Evolutionary conservation across 2,113 vertebrate species (phyloP).

Genomic region (Cisticola juncidis): DNA sequence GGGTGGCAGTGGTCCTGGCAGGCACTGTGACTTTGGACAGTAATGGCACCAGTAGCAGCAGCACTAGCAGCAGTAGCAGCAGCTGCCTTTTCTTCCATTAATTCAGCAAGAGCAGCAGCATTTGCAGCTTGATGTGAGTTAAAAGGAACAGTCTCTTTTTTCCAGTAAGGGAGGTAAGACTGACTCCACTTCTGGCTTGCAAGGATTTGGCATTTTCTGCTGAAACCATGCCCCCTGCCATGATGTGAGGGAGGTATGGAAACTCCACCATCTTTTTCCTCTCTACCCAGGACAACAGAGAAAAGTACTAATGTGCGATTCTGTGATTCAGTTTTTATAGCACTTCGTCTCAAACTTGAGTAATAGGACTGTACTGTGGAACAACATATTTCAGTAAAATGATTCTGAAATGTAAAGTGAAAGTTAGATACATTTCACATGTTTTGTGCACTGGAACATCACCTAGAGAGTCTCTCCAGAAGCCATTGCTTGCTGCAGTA

Average conservation of each 20-base stretch:
- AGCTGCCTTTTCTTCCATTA: not conserved
- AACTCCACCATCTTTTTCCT: not conserved
- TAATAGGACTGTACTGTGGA: not conserved
- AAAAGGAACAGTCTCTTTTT: not conserved
- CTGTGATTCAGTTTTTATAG: not conserved
- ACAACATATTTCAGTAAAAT: not conserved
- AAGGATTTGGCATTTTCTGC: not conserved
- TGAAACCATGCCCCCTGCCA: rapidly evolving
- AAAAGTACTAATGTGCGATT: not conserved
- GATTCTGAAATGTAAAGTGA: not conserved
- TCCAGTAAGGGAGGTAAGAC: no score
- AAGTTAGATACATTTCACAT: not conserved
- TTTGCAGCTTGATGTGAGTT: rapidly evolving
- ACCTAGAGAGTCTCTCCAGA: not conserved
- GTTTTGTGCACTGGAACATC: not conserved
- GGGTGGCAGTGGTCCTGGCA: rapidly evolving
- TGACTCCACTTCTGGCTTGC: not conserved
- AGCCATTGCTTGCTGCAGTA: rapidly evolving
- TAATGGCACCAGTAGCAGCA: not conserved
- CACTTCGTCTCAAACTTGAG: not conserved
- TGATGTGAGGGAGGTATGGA: no score
- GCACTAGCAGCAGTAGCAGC: no score
- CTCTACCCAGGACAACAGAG: not conserved
- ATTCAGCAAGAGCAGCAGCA: not conserved
- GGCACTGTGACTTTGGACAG: not conserved